Evolutionary conservation across 1,140 invertebrate genomes (phyloP).

Genomic region (Maniola jurtina): DNA sequence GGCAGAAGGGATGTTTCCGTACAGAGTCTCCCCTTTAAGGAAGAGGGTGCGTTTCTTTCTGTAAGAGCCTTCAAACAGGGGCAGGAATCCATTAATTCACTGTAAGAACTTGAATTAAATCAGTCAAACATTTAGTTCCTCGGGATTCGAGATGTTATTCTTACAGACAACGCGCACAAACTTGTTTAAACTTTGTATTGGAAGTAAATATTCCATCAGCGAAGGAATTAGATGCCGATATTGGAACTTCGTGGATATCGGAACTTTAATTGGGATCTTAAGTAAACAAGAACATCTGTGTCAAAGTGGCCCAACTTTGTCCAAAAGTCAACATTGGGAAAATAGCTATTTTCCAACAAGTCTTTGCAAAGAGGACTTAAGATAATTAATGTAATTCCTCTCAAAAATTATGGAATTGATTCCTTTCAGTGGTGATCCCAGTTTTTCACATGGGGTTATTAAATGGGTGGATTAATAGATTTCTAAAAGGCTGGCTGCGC

Average conservation of each 20-base stretch:
- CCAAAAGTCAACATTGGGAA: neutral
- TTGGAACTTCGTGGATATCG: conserved; percentile 7
- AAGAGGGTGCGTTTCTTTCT: neutral
- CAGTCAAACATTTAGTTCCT: conserved; percentile 49
- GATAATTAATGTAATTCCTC: too few species aligned
- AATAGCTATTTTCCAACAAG: neutral
- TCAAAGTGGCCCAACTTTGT: neutral
- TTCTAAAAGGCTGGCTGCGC: too few species aligned
- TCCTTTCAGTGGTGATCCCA: too few species aligned
- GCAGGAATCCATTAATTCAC: conserved; percentile 63
- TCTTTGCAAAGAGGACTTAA: too few species aligned
- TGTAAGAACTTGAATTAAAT: conserved; percentile 65
- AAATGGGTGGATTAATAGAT: too few species aligned
- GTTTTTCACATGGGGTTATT: too few species aligned
- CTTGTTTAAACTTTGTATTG: conserved; percentile 14
- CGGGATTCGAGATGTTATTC: conserved; percentile 38
- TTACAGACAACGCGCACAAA: conserved; percentile 10
- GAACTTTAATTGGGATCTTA: conserved; percentile 18
- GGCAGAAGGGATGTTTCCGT: too few species aligned
- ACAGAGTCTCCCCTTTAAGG: neutral
- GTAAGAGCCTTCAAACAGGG: conserved; percentile 44
- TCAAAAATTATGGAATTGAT: too few species aligned
- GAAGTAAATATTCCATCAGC: conserved; percentile 12
- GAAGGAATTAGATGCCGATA: conserved; percentile 9
- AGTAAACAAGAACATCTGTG: conserved; percentile 1